Evolutionary conservation across 2,888 invertebrate species (phyloP).

Genomic region (Dolomedes plantarius): DNA sequence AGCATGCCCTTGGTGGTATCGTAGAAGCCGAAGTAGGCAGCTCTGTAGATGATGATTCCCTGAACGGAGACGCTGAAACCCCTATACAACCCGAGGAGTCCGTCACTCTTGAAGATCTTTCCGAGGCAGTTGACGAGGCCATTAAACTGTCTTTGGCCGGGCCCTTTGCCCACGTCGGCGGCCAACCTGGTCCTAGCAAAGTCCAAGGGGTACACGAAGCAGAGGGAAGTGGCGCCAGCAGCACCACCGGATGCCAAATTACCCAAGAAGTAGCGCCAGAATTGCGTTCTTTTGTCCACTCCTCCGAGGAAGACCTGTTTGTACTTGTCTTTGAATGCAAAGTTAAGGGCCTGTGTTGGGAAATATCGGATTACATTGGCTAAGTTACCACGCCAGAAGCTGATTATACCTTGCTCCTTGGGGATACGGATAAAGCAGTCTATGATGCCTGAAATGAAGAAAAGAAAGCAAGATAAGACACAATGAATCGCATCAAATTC

Average conservation of each 20-base stretch:
- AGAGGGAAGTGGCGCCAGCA: conserved; percentile 78
- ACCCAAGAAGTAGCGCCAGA: conserved; percentile 77
- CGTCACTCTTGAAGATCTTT: conserved; percentile 79
- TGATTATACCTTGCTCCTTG: conserved; percentile 87
- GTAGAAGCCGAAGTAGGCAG: conserved; percentile 79
- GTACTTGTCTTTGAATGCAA: conserved; percentile 96
- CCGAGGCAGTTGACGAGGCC: conserved; percentile 79
- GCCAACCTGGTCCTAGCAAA: conserved; percentile 77
- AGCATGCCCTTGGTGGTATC: conserved; percentile 78
- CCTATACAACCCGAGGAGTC: conserved; percentile 78
- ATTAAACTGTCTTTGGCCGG: conserved; percentile 78
- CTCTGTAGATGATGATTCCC: conserved; percentile 79
- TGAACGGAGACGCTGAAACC: conserved; percentile 79
- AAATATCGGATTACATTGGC: conserved; percentile 96
- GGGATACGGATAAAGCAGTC: conserved; percentile 91
- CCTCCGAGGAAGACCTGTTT: conserved; percentile 81
- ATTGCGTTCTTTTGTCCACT: conserved; percentile 78
- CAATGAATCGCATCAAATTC: too few relatives aligned
- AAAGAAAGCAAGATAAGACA: neutral
- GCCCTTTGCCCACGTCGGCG: conserved; percentile 76
- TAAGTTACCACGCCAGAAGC: conserved; percentile 95
- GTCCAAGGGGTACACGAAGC: conserved; percentile 78
- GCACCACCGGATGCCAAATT: conserved; percentile 78
- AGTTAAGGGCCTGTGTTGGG: conserved; percentile 95
- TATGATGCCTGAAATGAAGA: conserved; percentile 82